These are phyloP conservation scores for Hypanus sabinus DNA, from an alignment of 2,113 vertebrate species.

Conservation along the genomic window DNA sequence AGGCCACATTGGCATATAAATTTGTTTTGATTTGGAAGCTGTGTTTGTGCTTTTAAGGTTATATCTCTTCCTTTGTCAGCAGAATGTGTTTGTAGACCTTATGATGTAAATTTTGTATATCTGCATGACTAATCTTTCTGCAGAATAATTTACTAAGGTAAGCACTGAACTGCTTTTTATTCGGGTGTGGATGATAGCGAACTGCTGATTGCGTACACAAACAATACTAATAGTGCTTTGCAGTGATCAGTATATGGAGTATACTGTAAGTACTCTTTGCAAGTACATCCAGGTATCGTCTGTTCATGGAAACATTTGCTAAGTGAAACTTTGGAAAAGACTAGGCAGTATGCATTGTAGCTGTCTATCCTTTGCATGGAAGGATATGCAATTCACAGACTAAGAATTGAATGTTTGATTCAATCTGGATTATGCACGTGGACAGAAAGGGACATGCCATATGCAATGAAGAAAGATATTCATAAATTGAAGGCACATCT, in stretches of 20 bases:
- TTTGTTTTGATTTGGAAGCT: constrained; percentile 32
- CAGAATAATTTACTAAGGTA: not conserved
- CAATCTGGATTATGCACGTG: not conserved
- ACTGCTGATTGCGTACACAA: not conserved
- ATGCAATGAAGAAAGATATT: no score
- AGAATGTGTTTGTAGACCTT: not conserved
- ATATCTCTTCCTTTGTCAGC: not conserved
- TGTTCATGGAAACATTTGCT: no score
- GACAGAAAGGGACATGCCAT: no score
- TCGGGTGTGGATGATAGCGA: not conserved
- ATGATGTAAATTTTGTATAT: not conserved
- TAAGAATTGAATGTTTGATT: not conserved
- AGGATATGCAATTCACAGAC: not conserved
- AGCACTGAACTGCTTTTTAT: not conserved
- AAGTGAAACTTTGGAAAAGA: no score
- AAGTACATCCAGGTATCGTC: not conserved
- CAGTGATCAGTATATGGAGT: no score
- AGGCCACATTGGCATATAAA: not conserved
- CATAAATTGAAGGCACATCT: no score
- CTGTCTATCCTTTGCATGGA: not conserved
- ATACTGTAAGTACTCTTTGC: not conserved
- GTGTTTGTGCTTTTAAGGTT: constrained; percentile 8
- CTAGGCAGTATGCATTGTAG: no score
- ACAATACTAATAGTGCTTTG: not conserved
- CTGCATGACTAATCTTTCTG: not conserved